Conservation (phyloP, 2,888 invertebrate species). For the Iphiclides podalirius region DNA sequence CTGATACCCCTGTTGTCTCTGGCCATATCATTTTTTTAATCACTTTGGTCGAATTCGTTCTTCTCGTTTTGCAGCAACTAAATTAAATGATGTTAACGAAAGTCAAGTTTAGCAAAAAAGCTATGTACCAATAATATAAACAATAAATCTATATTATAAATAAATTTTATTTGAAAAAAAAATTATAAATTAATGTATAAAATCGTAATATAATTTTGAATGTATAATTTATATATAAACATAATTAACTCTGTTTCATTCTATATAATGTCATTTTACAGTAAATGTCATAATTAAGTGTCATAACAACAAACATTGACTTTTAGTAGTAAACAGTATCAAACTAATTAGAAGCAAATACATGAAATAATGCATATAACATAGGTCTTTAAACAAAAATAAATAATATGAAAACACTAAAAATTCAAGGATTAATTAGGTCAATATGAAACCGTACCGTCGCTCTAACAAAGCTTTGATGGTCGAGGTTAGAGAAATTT, state of each 20-base stretch:
- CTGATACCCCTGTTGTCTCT: too few species aligned
- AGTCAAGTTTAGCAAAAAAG: too few species aligned
- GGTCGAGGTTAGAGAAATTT: conserved; percentile 66
- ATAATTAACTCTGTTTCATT: neutral
- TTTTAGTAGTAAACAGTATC: neutral
- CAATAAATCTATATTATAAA: neutral
- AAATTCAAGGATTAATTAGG: neutral
- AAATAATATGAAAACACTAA: neutral
- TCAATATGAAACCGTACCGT: conserved; percentile 66
- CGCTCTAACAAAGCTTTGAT: conserved; percentile 63
- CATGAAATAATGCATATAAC: neutral
- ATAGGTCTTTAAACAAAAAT: neutral
- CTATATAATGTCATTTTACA: neutral
- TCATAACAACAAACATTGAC: neutral
- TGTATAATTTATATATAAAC: conserved; percentile 17
- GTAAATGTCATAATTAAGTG: neutral
- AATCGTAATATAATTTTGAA: neutral
- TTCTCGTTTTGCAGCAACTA: too few species aligned
- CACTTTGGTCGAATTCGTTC: too few species aligned
- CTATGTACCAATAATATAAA: neutral
- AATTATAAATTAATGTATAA: neutral
- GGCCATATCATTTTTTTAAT: too few species aligned
- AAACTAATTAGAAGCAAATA: too few species aligned
- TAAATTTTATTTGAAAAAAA: neutral
- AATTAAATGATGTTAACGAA: too few species aligned